Percentiles rank a stretch among this genome's conserved stretches.
phyloP scores from a whole-genome alignment of 2,888 invertebrate genomes.

The Drosophila meridiana region DNA sequence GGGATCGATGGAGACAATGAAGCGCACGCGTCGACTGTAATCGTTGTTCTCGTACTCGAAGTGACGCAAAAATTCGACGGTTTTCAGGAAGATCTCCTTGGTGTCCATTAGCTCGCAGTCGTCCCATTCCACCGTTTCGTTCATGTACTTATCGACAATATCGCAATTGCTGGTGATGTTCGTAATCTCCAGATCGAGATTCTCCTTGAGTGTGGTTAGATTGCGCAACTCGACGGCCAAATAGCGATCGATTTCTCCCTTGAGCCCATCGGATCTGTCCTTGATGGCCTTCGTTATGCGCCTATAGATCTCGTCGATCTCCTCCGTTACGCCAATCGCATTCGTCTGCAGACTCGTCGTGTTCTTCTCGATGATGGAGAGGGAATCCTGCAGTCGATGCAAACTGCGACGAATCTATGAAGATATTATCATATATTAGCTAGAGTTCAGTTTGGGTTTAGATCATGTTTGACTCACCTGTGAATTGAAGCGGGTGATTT shows the following conservation, averaged over 20 bases:
- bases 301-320: conserved; percentile 96
- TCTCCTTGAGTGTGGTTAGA: conserved; percentile 94
- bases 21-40: conserved; percentile 93
- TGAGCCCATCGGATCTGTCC: conserved; percentile 94
- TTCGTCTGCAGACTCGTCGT: conserved; percentile 94
- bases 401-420: conserved; percentile 91
- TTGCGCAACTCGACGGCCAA: conserved; percentile 94
- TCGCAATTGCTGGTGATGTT: conserved; percentile 99
- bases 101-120: conserved; percentile 97
- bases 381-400: conserved; percentile 94
- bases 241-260: conserved; percentile 96
- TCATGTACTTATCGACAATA: conserved; percentile 97
- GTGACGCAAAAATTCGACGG: conserved; percentile 97
- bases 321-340: conserved; percentile 95
- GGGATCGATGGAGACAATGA: conserved; percentile 95
- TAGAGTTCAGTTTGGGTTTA: background rate
- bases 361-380: conserved; percentile 94
- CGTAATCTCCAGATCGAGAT: conserved; percentile 96
- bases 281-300: conserved; percentile 94
- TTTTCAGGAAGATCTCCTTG: conserved; percentile 97
- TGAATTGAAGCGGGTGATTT: conserved; percentile 94
- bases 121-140: conserved; percentile 95
- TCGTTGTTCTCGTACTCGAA: conserved; percentile 97
- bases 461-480: conserved; percentile 86
- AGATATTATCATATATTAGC: background rate